These are phyloP conservation scores for Ptyas mucosa DNA, from an alignment of 2,113 vertebrate genomes.

Conservation along the genomic window DNA sequence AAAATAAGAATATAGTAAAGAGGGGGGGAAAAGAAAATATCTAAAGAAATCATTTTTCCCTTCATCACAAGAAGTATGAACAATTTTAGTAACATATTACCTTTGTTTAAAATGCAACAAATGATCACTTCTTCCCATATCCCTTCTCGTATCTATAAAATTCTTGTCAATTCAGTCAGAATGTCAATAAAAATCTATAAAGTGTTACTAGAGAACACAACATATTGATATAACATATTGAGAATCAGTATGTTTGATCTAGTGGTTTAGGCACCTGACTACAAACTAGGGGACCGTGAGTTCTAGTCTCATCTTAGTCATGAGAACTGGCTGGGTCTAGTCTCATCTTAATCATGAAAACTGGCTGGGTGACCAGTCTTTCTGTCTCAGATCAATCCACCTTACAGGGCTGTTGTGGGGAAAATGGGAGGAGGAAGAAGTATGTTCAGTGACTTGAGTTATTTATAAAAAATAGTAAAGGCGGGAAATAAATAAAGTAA, in stretches of 20 bases:
- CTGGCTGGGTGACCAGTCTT: background rate
- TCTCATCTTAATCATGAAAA: background rate
- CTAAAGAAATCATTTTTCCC: background rate
- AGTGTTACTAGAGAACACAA: background rate
- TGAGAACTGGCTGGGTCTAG: background rate
- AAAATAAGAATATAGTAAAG: background rate
- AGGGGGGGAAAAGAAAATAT: background rate
- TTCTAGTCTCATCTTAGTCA: background rate
- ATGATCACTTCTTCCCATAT: background rate
- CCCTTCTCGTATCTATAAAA: background rate
- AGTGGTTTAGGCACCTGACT: background rate
- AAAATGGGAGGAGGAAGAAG: background rate
- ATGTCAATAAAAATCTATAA: background rate
- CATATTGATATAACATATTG: background rate
- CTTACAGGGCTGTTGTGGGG: background rate
- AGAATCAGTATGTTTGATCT: background rate
- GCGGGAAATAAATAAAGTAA: background rate
- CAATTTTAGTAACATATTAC: background rate
- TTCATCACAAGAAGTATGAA: background rate
- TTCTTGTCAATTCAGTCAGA: background rate
- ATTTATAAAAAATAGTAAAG: background rate
- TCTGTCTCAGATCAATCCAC: background rate
- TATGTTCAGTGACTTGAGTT: background rate
- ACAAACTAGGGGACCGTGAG: background rate
- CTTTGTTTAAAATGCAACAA: background rate